These are phyloP conservation scores for Cassiopea andromeda DNA, from an alignment of 30 jellyfish, hydroid and myxozoan species.

Conservation along the genomic window DNA sequence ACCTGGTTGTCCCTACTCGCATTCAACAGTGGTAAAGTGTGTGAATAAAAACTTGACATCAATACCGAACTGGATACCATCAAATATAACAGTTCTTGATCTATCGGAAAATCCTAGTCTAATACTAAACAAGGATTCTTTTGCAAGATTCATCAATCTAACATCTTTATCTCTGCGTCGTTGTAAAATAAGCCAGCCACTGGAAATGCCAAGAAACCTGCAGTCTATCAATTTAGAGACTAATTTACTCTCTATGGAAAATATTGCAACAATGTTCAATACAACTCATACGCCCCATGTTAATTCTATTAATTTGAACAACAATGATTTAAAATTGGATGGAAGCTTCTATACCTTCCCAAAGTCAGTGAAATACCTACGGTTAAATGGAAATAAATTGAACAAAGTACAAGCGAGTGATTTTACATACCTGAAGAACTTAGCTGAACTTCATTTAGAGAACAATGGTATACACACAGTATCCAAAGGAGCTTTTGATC, in stretches of 20 bases:
- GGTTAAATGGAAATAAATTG: neutral
- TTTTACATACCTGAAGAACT: neutral
- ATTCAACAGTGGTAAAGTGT: neutral
- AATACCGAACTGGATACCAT: conserved; percentile 1
- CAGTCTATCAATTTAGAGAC: neutral
- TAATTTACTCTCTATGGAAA: neutral
- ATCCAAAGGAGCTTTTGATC: conserved; percentile 15
- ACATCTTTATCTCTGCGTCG: neutral
- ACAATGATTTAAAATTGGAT: neutral
- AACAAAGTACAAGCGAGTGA: neutral
- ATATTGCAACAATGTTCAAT: neutral
- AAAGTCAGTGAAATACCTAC: neutral
- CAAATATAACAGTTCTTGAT: conserved; percentile 3
- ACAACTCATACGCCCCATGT: neutral
- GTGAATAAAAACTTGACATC: neutral
- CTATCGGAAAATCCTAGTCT: conserved; percentile 6
- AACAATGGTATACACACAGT: neutral
- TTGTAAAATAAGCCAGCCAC: neutral
- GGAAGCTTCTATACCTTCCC: conserved; percentile 29
- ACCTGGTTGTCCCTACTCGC: neutral
- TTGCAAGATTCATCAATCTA: conserved; percentile 1
- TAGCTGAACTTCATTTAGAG: neutral
- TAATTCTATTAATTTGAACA: neutral
- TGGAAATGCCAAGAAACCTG: neutral
- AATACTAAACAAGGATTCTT: neutral